Evolutionary conservation across 2,797 vertebrate species (phyloP).

Genomic region (Ptychadena robeensis): DNA sequence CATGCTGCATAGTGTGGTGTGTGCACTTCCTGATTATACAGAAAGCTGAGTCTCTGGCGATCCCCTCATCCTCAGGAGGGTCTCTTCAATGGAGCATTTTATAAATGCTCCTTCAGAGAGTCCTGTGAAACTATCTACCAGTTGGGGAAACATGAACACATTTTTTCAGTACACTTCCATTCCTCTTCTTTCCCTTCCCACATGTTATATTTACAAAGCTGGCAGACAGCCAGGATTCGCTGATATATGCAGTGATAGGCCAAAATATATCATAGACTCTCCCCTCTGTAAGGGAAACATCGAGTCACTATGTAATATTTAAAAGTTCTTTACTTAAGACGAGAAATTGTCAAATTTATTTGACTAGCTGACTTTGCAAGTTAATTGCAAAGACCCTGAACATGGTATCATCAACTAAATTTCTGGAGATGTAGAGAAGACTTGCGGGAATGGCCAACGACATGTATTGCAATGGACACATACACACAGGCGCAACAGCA

Average conservation of each 20-base stretch:
- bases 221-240: background rate
- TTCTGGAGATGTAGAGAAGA: no score
- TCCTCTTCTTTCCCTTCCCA: background rate
- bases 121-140: background rate
- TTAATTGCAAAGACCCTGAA: no score
- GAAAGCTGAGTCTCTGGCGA: background rate
- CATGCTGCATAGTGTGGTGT: background rate
- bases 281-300: background rate
- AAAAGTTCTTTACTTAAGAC: background rate
- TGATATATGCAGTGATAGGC: slow-evolving; percentile 8
- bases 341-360: no score
- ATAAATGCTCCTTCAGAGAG: slow-evolving; percentile 33
- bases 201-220: background rate
- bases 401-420: no score
- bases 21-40: slow-evolving; percentile 5
- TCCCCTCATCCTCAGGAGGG: background rate
- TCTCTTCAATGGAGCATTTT: slow-evolving; percentile 26
- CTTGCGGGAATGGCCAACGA: no score
- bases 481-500: no score
- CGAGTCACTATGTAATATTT: background rate
- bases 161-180: slow-evolving; percentile 9
- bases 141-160: slow-evolving; percentile 8
- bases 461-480: no score
- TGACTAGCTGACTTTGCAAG: no score
- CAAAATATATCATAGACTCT: background rate